Percentiles rank a stretch among this genome's conserved stretches.
Conservation (phyloP, 2,797 vertebrate genomes). For the Alosa sapidissima region DNA sequence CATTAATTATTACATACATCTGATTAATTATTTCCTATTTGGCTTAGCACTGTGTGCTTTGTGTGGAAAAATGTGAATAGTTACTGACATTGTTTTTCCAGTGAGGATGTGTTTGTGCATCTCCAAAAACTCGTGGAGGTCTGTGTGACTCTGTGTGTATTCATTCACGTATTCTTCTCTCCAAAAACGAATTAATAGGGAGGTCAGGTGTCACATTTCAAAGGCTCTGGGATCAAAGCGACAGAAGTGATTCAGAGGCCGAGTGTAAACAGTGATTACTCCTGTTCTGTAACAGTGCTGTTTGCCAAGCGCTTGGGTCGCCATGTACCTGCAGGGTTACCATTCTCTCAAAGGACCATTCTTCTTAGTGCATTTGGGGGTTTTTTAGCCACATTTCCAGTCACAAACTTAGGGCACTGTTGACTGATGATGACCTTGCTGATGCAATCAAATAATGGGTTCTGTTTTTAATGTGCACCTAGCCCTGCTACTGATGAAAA, state of each 20-base stretch:
- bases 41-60: background rate
- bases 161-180: background rate
- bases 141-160: background rate
- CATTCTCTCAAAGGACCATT: background rate
- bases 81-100: background rate
- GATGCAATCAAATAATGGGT: background rate
- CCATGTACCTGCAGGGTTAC: background rate
- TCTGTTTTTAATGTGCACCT: background rate
- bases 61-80: background rate
- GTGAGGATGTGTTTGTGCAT: background rate
- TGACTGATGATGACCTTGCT: background rate
- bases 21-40: background rate
- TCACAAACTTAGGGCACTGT: background rate
- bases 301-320: background rate
- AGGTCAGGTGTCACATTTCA: background rate
- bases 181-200: background rate
- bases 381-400: background rate
- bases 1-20: background rate
- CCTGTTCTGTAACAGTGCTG: background rate
- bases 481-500: background rate
- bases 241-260: background rate
- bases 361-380: background rate
- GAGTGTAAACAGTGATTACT: slow-evolving; percentile 14
- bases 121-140: background rate
- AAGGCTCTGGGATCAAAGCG: slow-evolving; percentile 1